Evolutionary conservation across 2,888 invertebrate genomes (phyloP).

Genomic region (Keiferia lycopersicella): DNA sequence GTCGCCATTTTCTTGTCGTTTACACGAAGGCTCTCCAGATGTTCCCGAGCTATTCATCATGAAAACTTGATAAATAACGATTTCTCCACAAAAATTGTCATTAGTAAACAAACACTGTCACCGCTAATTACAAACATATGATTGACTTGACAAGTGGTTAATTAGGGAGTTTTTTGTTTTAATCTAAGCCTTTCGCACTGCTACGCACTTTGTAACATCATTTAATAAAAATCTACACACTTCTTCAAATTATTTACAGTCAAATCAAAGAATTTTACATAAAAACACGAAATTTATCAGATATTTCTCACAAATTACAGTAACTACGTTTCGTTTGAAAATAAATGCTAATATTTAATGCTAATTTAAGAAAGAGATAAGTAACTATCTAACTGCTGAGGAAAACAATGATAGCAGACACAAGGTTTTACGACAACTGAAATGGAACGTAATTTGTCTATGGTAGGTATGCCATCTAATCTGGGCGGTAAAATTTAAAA

Average conservation of each 20-base stretch:
- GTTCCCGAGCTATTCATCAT: slow-evolving; percentile 65
- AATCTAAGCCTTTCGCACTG: background rate
- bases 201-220: background rate
- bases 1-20: slow-evolving; percentile 79
- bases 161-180: slow-evolving; percentile 48
- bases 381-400: background rate
- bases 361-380: background rate
- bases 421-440: background rate
- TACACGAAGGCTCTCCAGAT: slow-evolving; percentile 72
- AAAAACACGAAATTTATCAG: background rate
- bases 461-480: background rate
- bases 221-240: background rate
- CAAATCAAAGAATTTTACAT: background rate
- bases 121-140: slow-evolving; percentile 76
- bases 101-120: slow-evolving; percentile 79
- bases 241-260: background rate
- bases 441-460: slow-evolving; percentile 7
- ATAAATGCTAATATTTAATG: background rate
- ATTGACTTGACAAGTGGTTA: slow-evolving; percentile 70
- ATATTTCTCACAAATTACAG: background rate
- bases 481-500: background rate
- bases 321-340: slow-evolving; percentile 1
- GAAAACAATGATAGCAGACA: background rate
- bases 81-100: slow-evolving; percentile 48
- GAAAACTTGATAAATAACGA: slow-evolving; percentile 41